Percentiles rank a stretch among this genome's conserved stretches.
These are phyloP conservation scores for Artibeus jamaicensis DNA, from an alignment of 2,797 vertebrate species.

Conservation along the genomic window DNA sequence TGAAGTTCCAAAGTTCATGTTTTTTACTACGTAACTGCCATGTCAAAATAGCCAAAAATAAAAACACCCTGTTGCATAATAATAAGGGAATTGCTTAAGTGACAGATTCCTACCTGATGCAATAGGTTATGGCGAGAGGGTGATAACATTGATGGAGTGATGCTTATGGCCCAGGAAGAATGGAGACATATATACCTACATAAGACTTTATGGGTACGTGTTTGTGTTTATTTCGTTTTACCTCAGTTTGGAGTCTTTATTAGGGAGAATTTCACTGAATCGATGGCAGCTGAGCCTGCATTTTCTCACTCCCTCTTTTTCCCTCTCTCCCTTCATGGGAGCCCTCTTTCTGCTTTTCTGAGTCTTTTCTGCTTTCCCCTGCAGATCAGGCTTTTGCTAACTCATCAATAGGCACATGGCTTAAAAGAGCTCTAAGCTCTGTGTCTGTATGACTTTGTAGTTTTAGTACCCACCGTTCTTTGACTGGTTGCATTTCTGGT, in stretches of 20 bases:
- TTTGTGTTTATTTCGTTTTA: not conserved
- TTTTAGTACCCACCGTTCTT: not conserved
- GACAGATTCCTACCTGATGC: not conserved
- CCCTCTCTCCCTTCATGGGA: fast-evolving
- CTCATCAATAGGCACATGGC: not conserved
- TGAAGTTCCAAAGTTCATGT: not conserved
- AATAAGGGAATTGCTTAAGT: not conserved
- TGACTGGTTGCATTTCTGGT: not conserved
- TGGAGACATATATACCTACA: not conserved
- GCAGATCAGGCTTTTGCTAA: not conserved
- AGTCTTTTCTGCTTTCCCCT: not conserved
- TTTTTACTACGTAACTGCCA: not conserved
- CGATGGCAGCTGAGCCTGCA: not conserved
- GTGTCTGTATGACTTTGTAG: not conserved
- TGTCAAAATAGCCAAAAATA: not conserved
- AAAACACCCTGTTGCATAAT: not conserved
- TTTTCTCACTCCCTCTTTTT: not conserved
- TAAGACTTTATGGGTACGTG: no score
- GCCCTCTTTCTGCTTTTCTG: not conserved
- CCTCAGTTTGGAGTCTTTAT: not conserved
- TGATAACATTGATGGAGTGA: not conserved
- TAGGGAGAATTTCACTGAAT: not conserved
- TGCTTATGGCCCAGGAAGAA: not conserved
- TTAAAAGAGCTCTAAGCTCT: not conserved
- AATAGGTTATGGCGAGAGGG: not conserved